Base-by-base conservation (phyloP, 2,113 vertebrate genomes). In the Xiphophorus hellerii region DNA sequence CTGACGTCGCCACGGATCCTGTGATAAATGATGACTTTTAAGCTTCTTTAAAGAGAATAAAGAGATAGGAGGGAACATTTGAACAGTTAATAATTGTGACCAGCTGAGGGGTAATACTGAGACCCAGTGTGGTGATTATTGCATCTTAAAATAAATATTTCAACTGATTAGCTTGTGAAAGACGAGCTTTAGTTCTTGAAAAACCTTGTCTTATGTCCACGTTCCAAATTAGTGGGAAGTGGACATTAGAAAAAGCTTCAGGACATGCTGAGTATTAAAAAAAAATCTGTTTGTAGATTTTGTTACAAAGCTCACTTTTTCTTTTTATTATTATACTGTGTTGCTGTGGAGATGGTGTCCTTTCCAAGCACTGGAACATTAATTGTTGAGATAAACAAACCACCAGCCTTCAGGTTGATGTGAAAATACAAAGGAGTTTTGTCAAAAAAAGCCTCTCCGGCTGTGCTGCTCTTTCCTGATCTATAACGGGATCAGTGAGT, bases 341-440 rank as follows among this genome's bases (percentile, higher is more conserved):
- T 5, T 27, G 33, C 28, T n/a, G 5, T 71, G 69, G n/a, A 42
- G 60, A 14, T 14, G 44, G 7, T 51, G 62, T 22, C 44, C 30
- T 73, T 79, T 35, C n/a, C 28, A 20, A 58, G 31, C 67, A 71
- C 5, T 64, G 28, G 71, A 77, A 80, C 77, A 74, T 39, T 28
- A 44, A 13, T 25, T 86, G 78, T 79, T 86, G 70, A 48, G 76
- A 65, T 70, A 84, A 89, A 84, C 82, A 88, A 62, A 28, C 39
- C 54, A 28, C 69, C 30, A 25, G 77, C 62, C 65, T 69, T 51
- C 67, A 79, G 73, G 81, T 77, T 80, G 48, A 69, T 67, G 74
- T 64, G 74, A 81, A 82, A 86, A 88, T 76, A 83, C 84, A 82
- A 83, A 83, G 72, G 35, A 27, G 12, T 31, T 82, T 65, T 79